Evolutionary conservation across 2,797 vertebrate genomes (phyloP).

Genomic region (Mus spretus): DNA sequence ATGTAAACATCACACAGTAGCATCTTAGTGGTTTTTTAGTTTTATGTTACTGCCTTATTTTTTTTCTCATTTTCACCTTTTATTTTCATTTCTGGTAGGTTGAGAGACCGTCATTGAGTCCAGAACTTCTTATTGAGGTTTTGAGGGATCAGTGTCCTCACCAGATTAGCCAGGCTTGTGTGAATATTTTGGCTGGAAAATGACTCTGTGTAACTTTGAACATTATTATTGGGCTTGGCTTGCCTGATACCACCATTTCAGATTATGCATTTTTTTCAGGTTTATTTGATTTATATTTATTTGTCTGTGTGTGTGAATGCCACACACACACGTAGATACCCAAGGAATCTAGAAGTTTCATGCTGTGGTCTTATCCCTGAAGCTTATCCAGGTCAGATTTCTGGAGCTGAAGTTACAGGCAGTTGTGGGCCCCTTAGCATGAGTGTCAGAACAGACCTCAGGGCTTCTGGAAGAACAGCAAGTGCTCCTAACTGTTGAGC

Average conservation of each 20-base stretch:
- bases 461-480: background rate
- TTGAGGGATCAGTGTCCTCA: background rate
- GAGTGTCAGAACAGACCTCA: background rate
- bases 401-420: background rate
- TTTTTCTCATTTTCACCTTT: background rate
- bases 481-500: background rate
- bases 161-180: background rate
- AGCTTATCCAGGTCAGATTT: background rate
- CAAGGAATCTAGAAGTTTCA: background rate
- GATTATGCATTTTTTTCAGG: background rate
- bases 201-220: background rate
- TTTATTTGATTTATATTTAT: background rate
- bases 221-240: background rate
- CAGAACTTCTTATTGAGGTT: background rate
- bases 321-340: background rate
- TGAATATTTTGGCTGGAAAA: background rate
- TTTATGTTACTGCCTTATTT: background rate
- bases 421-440: background rate
- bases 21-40: background rate
- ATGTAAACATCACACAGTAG: background rate
- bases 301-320: background rate
- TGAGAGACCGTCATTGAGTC: background rate
- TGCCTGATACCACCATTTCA: too few species aligned
- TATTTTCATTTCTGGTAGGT: background rate
- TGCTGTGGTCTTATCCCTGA: background rate